These are phyloP conservation scores for Nerophis lumbriciformis DNA, from an alignment of 2,113 vertebrate genomes.

Conservation along the genomic window DNA sequence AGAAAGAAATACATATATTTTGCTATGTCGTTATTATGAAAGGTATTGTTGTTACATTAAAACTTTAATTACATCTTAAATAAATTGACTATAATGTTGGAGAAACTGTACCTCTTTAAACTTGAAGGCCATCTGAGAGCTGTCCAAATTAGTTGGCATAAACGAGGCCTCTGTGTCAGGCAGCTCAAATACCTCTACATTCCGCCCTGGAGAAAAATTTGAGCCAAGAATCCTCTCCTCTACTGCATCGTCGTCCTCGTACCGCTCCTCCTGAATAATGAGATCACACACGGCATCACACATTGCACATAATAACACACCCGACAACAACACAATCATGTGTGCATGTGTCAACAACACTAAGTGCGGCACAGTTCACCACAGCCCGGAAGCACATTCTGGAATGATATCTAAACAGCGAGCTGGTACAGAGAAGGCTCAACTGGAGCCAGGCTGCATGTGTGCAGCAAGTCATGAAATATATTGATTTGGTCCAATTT, in stretches of 20 bases:
- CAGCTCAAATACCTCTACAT: conserved; percentile 81
- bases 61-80: neutral
- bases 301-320: conserved; percentile 28
- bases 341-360: conserved; percentile 42
- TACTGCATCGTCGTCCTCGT: conserved; percentile 76
- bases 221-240: conserved; percentile 78
- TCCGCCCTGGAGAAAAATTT: conserved; percentile 73
- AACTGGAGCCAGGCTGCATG: neutral
- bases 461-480: neutral
- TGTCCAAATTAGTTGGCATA: conserved; percentile 81
- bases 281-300: conserved; percentile 30
- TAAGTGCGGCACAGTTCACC: conserved; percentile 13
- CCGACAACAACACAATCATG: conserved; percentile 16
- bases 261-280: conserved; percentile 71
- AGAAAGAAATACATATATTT: conserved; percentile 21
- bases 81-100: neutral
- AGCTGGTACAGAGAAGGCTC: neutral
- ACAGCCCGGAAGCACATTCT: conserved; percentile 12
- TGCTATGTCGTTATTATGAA: neutral
- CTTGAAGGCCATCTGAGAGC: conserved; percentile 78
- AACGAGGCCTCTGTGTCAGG: conserved; percentile 80
- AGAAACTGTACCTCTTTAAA: conserved; percentile 83
- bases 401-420: conserved; percentile 16
- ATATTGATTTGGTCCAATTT: neutral
- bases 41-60: neutral